Percentiles rank a stretch among this genome's conserved stretches.
Evolutionary conservation across 1,140 invertebrate species (phyloP).

Genomic region (Drosophila santomea): DNA sequence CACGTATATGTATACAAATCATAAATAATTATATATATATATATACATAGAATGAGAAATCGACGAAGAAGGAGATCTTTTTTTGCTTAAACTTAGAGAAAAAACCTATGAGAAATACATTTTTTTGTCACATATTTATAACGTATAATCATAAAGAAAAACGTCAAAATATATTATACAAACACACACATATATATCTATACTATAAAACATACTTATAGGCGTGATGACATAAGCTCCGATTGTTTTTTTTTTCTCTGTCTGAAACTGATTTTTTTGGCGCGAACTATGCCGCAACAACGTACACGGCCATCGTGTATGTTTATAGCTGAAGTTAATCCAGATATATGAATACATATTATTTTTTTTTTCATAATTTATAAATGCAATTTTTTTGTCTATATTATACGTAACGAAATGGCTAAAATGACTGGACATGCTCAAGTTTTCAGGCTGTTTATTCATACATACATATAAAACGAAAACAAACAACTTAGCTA

Average conservation of each 20-base stretch:
- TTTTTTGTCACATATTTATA: constrained; percentile 69
- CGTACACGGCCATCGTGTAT: constrained; percentile 52
- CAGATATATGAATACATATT: constrained; percentile 57
- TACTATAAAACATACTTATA: constrained; percentile 53
- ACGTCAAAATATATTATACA: constrained; percentile 39
- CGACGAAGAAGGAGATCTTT: constrained; percentile 36
- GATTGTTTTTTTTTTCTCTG: constrained; percentile 76
- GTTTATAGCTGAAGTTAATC: constrained; percentile 74
- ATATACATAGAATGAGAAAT: constrained; percentile 28
- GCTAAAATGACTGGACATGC: constrained; percentile 43
- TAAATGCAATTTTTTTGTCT: constrained; percentile 66
- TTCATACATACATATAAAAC: constrained; percentile 20
- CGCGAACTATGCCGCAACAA: constrained; percentile 61
- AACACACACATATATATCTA: constrained; percentile 44
- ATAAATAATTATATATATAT: constrained; percentile 43
- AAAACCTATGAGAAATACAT: constrained; percentile 37
- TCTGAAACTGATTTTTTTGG: constrained; percentile 65
- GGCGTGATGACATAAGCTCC: constrained; percentile 64
- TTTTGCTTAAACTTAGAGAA: constrained; percentile 59
- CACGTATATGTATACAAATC: constrained; percentile 47
- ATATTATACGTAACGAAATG: constrained; percentile 37
- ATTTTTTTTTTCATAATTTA: constrained; percentile 76
- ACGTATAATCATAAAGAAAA: constrained; percentile 35
- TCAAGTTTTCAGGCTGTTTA: constrained; percentile 58
- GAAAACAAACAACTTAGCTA: constrained; percentile 29